Evolutionary conservation across 2,888 invertebrate species (phyloP), one percentile per base, ranked within the genome.

Genomic region (Chymomyza procnemis): DNA sequence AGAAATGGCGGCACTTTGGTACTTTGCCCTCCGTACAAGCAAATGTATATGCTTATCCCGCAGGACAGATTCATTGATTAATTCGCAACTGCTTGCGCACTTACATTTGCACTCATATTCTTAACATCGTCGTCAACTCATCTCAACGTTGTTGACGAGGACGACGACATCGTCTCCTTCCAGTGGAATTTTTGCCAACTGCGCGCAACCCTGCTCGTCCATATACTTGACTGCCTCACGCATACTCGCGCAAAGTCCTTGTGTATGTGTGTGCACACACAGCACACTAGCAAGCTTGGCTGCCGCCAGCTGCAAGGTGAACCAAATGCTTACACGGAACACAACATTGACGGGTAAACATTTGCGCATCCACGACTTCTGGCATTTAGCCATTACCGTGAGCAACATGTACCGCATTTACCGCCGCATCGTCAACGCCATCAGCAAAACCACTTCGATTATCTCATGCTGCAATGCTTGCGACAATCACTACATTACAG

Each of bases 41-140:
- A 59, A 47, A n/a, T 60, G 46, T 58, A 46, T 46, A 26, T 8
- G 48, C 16, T 18, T 19, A 58, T 76, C 79, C 79, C 77, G 74
- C 73, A 80, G 79, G 80, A 79, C 70, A 77, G 81, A 73, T 85
- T 83, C 85, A 86, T 85, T 86, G 83, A 85, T 86, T 84, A 84
- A 80, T 80, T 79, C 76, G 71, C 75, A 76, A 75, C 73, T 69
- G 78, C 71, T 65, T 63, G 64, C 67, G 61, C 69, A 71, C 75
- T 71, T 71, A 69, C 67, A 68, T 70, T 71, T 71, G 57, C 71
- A 75, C 73, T 66, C 65, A 67, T 64, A 71, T 67, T 66, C 60
- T 47, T 8, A 30, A 65, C 57, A 50, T 64, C 65, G 56, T 63
- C 59, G 59, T 57, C 21, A 9, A 30, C 41, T 60, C 34, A 22